Evolutionary conservation across 2,797 vertebrate genomes (phyloP).

Genomic region (Bradypodion pumilum): DNA sequence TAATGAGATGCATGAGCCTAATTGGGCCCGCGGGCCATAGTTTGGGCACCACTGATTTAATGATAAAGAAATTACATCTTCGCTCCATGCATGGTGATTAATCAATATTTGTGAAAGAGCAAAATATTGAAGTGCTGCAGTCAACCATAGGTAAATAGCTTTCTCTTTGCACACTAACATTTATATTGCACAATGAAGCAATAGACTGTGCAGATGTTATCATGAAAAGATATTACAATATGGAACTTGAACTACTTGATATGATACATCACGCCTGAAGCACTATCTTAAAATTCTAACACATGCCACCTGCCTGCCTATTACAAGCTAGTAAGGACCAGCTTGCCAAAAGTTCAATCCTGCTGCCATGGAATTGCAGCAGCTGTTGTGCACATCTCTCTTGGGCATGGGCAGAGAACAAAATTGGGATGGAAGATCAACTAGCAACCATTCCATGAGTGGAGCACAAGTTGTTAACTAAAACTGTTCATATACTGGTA

Average conservation of each 20-base stretch:
- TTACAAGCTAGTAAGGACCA: neutral
- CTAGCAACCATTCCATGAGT: neutral
- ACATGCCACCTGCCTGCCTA: neutral
- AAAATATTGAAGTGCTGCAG: too few species aligned
- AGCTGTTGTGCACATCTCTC: neutral
- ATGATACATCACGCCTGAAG: neutral
- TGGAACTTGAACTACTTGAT: neutral
- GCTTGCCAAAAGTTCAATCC: neutral
- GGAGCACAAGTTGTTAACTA: too few species aligned
- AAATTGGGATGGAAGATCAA: neutral
- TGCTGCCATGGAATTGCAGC: neutral
- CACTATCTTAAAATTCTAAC: neutral
- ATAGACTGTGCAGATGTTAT: neutral
- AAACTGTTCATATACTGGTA: neutral
- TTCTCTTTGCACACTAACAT: neutral
- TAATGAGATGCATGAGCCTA: too few species aligned
- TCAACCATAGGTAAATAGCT: too few species aligned
- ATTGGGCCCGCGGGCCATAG: too few species aligned
- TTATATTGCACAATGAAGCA: neutral
- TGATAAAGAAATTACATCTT: too few species aligned
- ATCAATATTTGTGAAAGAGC: too few species aligned
- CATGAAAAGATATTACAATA: neutral
- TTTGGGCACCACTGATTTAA: too few species aligned
- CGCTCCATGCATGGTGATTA: too few species aligned
- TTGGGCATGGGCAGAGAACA: neutral